Evolutionary conservation across 2,888 invertebrate genomes (phyloP), one percentile per base, ranked within the genome.

Genomic region (Epistrophella euchroma): DNA sequence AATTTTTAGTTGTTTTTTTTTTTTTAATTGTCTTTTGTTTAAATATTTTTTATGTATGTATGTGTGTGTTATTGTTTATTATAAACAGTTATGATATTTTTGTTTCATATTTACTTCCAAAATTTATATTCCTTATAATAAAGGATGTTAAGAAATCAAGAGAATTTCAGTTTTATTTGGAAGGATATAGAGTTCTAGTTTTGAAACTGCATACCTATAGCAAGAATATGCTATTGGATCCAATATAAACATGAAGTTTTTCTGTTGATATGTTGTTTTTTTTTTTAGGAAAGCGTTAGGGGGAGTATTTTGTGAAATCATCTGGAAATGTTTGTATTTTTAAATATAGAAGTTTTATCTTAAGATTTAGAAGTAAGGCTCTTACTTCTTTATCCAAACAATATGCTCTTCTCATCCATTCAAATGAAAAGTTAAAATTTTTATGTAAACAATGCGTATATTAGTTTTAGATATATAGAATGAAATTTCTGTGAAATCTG

Each of bases 21-120:
- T 62, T 6, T 58, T 32, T 19, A 2, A 6, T 58, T 35, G 22
- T 37, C 15, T 60, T 60, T 60, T 35, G 35, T 58, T 32, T 11
- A 19, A 32, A 37, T n/a, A 28, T 55, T n/a, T 55, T 55, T 9
- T 28, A n/a, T n/a, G 6, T 50, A 4, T 22, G 50, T 50, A 13
- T 15, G 50, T 50, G 22, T 6, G 7, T 22, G 19, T 22, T 22
- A 22, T 50, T 52, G 25, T 52, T 52, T 52, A 22, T 2, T 50
- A 22, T n/a, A 40, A 58, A 47, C 37, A 47, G 28, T 47, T 58
- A 37, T 58, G 15, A 50, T 58, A 22, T 52, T 28, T 75, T 71
- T 76, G 37, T 40, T 72, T 56, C 37, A 17, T 66, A 25, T 71
- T 64, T 71, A 40, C 37, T 47, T 55, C 6, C 3, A 7, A 52